Percentiles rank a stretch among this genome's conserved stretches.
Conservation (phyloP, 2,888 invertebrate species). For the Leucophora obtusa region DNA sequence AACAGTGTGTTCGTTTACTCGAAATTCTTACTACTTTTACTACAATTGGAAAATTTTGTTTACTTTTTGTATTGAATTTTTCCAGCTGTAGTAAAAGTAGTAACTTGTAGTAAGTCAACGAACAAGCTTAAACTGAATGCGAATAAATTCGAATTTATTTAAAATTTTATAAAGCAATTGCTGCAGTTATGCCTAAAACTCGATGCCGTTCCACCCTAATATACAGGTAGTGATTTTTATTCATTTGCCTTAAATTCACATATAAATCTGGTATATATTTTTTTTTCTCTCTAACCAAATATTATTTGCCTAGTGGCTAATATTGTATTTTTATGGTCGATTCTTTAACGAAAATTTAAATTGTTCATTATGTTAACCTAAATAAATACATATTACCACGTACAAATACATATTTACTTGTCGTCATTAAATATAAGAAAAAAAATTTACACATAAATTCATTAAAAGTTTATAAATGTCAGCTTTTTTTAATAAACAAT, state of each 20-base stretch:
- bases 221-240: conserved; percentile 64
- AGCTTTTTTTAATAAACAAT: conserved; percentile 20
- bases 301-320: conserved; percentile 58
- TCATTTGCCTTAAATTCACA: conserved; percentile 58
- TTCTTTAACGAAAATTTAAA: conserved; percentile 46
- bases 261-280: conserved; percentile 32
- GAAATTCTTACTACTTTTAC: too few species aligned
- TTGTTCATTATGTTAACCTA: conserved; percentile 64
- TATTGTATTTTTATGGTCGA: conserved; percentile 25
- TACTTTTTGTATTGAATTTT: too few species aligned
- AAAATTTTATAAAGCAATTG: too few species aligned
- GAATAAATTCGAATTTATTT: too few species aligned
- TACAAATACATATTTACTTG: conserved; percentile 42
- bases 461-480: conserved; percentile 55
- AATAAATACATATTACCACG: conserved; percentile 50
- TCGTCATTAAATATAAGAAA: conserved; percentile 35
- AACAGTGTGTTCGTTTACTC: too few species aligned
- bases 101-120: too few species aligned
- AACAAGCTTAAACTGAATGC: too few species aligned
- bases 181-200: too few species aligned
- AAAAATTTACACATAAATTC: conserved; percentile 48
- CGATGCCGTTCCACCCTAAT: background rate
- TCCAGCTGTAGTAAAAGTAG: too few species aligned
- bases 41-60: too few species aligned
- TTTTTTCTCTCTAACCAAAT: conserved; percentile 13